These are phyloP conservation scores for Meriones unguiculatus DNA, from an alignment of 2,113 vertebrate species.

Conservation along the genomic window DNA sequence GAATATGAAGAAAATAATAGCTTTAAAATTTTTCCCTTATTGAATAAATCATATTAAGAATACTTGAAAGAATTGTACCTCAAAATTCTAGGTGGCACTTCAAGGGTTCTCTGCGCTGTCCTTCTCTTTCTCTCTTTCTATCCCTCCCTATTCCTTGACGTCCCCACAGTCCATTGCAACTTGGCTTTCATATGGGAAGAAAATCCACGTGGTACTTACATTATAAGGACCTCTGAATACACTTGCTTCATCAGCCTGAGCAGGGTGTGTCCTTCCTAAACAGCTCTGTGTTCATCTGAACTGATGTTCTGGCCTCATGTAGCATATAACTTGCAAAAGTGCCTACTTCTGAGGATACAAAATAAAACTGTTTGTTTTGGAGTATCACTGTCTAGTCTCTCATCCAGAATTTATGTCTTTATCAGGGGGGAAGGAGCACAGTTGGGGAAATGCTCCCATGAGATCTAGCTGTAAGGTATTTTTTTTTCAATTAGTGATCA, in stretches of 20 bases:
- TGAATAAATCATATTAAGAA: conserved; percentile 53
- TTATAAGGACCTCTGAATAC: not conserved
- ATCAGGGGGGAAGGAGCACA: not conserved
- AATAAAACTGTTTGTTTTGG: not conserved
- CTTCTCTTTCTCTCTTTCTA: not conserved
- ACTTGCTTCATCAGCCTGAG: not conserved
- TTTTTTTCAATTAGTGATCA: not conserved
- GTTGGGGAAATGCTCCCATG: not conserved
- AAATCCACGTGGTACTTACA: not conserved
- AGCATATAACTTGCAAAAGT: not conserved
- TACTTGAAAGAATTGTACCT: not conserved
- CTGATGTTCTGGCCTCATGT: not conserved
- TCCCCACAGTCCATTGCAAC: not conserved
- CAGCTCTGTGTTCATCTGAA: not conserved
- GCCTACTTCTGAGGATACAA: not conserved
- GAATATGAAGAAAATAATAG: conserved; percentile 22
- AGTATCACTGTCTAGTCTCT: not conserved
- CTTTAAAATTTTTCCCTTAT: not conserved
- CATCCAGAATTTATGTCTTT: not conserved
- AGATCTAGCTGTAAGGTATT: not conserved
- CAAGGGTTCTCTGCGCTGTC: not conserved
- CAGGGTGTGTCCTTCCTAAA: not conserved
- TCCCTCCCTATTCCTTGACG: not conserved
- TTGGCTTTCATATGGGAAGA: not conserved
- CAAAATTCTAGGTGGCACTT: not conserved